These are phyloP conservation scores for Myathropa florea DNA, from an alignment of 2,888 invertebrate species.

Conservation along the genomic window DNA sequence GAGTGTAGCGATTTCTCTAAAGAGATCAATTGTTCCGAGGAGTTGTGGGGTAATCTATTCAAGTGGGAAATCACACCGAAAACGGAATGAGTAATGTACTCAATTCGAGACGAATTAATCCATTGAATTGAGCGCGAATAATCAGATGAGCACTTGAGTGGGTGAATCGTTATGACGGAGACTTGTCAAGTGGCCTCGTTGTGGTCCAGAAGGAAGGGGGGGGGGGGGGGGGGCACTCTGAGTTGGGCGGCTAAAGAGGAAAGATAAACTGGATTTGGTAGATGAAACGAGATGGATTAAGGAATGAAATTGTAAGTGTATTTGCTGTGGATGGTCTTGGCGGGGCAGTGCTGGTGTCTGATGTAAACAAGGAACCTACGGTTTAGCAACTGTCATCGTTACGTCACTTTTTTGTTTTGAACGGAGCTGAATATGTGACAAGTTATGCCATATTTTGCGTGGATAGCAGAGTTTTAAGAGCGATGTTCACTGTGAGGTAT, in stretches of 20 bases:
- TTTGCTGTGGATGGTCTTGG: not conserved
- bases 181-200: conserved; percentile 1
- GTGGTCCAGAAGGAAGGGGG: not conserved
- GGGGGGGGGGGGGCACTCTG: not conserved
- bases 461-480: no score
- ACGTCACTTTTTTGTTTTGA: not conserved
- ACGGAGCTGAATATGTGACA: not conserved
- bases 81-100: conserved; percentile 53
- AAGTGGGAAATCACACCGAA: conserved; percentile 67
- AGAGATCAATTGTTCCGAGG: conserved; percentile 43
- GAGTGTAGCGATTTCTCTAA: conserved; percentile 13
- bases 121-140: conserved; percentile 51
- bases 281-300: not conserved
- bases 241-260: not conserved
- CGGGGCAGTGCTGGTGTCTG: not conserved
- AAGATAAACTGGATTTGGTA: not conserved
- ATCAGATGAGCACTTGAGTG: conserved; percentile 28
- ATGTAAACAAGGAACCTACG: not conserved
- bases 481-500: not conserved
- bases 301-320: not conserved
- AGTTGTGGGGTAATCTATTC: conserved; percentile 51
- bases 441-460: not conserved
- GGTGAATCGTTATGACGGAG: conserved; percentile 7
- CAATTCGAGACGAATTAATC: conserved; percentile 62
- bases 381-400: not conserved